Percentiles rank a stretch among this genome's conserved stretches.
Conservation (phyloP, 2,113 vertebrate species). For the Oryzias melastigma region DNA sequence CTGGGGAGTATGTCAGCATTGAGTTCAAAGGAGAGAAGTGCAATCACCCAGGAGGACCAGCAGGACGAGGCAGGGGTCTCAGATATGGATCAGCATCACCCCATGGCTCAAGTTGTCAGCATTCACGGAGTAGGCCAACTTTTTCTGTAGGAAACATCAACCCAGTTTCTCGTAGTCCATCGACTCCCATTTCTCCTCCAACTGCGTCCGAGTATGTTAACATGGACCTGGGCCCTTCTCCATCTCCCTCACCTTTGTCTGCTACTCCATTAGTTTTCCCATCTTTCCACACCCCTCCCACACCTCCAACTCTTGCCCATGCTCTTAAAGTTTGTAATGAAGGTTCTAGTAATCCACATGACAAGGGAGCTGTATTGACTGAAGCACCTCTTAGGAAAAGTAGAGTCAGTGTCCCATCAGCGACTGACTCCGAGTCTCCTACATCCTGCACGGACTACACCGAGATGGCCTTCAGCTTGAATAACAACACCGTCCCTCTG, state of each 20-base stretch:
- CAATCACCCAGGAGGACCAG: conserved; percentile 24
- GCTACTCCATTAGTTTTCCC: conserved; percentile 73
- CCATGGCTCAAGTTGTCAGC: conserved; percentile 49
- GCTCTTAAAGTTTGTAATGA: conserved; percentile 57
- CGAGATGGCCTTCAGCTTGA: conserved; percentile 78
- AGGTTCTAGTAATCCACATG: conserved; percentile 14
- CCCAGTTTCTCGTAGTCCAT: conserved; percentile 65
- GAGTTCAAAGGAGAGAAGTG: conserved; percentile 65
- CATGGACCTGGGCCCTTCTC: conserved; percentile 78
- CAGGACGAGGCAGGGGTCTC: conserved; percentile 42
- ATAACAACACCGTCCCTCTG: conserved; percentile 41
- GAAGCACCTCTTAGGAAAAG: conserved; percentile 47
- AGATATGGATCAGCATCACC: conserved; percentile 57
- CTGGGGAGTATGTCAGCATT: conserved; percentile 80
- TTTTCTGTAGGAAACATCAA: conserved; percentile 73
- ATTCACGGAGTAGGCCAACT: conserved; percentile 60
- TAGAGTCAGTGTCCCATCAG: conserved; percentile 49
- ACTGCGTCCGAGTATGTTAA: conserved; percentile 77
- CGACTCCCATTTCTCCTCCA: conserved; percentile 60
- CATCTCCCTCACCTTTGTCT: conserved; percentile 72
- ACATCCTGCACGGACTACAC: conserved; percentile 79
- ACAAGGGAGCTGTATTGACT: conserved; percentile 35
- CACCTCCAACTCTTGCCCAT: conserved; percentile 59
- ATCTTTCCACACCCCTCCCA: conserved; percentile 70
- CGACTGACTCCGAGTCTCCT: conserved; percentile 58